phyloP scores from a whole-genome alignment of 2,888 invertebrate genomes.

The Macrophya alboannulata region DNA sequence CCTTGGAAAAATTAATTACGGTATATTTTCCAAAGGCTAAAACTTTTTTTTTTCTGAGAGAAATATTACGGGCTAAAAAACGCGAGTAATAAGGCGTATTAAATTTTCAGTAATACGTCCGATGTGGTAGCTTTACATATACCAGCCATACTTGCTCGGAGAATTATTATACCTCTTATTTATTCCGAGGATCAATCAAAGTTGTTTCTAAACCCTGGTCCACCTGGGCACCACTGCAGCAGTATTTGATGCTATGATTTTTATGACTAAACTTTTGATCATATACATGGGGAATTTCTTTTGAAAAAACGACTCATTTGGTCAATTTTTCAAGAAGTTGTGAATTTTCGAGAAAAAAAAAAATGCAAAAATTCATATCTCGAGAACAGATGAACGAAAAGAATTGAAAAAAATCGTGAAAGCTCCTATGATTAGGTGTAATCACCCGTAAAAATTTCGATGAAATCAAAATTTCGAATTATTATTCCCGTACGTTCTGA shows the following conservation, averaged over 20 bases:
- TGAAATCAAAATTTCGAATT: no score
- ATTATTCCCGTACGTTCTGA: no score
- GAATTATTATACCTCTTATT: neutral
- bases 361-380: no score
- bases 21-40: neutral
- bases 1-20: neutral
- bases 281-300: no score
- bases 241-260: neutral
- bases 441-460: no score
- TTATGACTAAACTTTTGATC: neutral
- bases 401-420: no score
- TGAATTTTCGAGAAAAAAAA: neutral
- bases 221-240: neutral
- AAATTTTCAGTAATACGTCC: neutral
- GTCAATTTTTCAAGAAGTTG: conserved; percentile 1
- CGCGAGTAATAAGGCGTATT: neutral
- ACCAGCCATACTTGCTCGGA: neutral
- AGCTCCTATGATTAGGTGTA: no score
- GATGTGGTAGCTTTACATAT: neutral
- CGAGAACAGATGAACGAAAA: no score
- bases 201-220: neutral
- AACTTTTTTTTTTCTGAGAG: neutral
- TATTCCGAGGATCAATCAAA: neutral
- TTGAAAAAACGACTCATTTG: neutral
- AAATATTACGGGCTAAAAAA: neutral